Evolutionary conservation across 2,888 invertebrate species (phyloP), one percentile per base, ranked within the genome.

Genomic region (Kryphioiulus occultus): DNA sequence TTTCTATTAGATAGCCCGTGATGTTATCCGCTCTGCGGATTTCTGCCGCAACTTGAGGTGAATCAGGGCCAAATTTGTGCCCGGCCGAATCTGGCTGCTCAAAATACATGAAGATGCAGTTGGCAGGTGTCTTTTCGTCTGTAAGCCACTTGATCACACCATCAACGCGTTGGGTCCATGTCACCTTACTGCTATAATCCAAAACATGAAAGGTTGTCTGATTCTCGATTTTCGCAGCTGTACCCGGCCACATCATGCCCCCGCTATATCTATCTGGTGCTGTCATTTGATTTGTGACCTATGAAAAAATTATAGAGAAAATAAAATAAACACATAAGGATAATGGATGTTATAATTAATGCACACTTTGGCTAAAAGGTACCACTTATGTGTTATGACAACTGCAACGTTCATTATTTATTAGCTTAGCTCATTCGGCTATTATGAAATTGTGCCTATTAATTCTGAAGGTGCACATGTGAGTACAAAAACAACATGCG

Each of bases 211-310:
- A 91, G 19, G 92, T 92, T 19, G 92, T 92, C 87, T 93, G 92
- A 90, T 89, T 90, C 86, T 91, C 91, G 44, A 94, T 95, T 15
- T 92, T 89, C 89, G 92, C 94, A 53, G 92, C 91, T 86, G 93
- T 92, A 0, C 95, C 95, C 4, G 95, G 95, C 95, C 95, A 96
- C 94, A 95, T 95, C 92, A 95, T 93, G 4, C 93, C 92, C 0
- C 95, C 95, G 88, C 95, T 95, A 17, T 68, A 26, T 7, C 89
- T 88, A 47, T 83, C 88, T 4, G 59, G 12, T n/a, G 22, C 9
- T 0, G 84, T 26, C 53, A 85, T 4, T 47, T 88, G 88, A 39
- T 88, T 88, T 26, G 88, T 35, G 22, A 88, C 87, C 88, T 88
- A 32, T n/a, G n/a, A n/a, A n/a, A n/a, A 26, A 86, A 22, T 42